Conservation (phyloP, 2,113 vertebrate species). For the Pomatorhinus ruficollis region DNA sequence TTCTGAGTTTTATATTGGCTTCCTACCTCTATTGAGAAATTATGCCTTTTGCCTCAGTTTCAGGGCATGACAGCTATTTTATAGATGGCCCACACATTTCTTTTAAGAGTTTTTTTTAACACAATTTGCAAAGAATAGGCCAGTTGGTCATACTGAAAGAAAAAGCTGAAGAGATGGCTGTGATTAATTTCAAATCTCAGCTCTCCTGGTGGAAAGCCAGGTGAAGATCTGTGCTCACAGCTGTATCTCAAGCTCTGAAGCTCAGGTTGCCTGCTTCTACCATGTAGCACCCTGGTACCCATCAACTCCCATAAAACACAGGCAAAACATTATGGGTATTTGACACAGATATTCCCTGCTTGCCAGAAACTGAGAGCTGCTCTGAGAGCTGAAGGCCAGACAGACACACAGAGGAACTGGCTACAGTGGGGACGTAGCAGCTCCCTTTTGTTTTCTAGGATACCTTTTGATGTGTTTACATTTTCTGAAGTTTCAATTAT, state of each 20-base stretch:
- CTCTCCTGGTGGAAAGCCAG: background rate
- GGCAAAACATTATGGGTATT: background rate
- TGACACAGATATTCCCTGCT: background rate
- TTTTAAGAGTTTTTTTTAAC: background rate
- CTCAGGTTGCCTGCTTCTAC: background rate
- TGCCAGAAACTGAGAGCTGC: background rate
- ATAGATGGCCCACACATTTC: background rate
- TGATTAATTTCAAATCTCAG: background rate
- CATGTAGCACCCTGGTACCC: background rate
- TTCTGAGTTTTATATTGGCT: background rate
- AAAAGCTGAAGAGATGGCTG: background rate
- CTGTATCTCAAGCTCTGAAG: background rate
- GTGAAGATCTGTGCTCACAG: background rate
- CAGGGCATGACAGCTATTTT: background rate
- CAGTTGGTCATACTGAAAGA: background rate
- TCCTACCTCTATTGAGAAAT: background rate
- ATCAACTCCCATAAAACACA: background rate
- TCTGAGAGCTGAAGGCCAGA: background rate
- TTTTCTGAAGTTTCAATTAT: background rate
- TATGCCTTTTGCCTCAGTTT: background rate
- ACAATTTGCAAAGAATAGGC: background rate
- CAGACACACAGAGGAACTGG: background rate
- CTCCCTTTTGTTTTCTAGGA: background rate
- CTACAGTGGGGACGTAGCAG: accelerated
- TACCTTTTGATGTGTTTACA: background rate